Evolutionary conservation across 2,113 vertebrate species (phyloP).

Genomic region (Cebidichthys violaceus): DNA sequence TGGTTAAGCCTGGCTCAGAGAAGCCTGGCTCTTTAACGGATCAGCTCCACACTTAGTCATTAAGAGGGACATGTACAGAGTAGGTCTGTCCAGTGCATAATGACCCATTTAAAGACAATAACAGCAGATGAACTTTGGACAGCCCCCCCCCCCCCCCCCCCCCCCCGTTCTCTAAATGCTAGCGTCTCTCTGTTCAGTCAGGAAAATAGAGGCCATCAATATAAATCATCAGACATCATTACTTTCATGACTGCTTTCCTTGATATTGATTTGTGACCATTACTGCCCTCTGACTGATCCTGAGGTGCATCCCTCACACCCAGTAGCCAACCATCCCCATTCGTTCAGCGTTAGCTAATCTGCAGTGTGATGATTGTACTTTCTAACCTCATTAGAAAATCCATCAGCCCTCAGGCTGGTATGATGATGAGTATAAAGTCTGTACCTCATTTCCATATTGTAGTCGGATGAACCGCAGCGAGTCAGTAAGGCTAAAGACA

Average conservation of each 20-base stretch:
- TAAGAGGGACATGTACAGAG: constrained; percentile 17
- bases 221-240: constrained; percentile 34
- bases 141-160: background rate
- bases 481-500: background rate
- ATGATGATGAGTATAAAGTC: constrained; percentile 8
- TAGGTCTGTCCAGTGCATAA: constrained; percentile 16
- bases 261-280: constrained; percentile 61
- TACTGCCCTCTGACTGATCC: constrained; percentile 37
- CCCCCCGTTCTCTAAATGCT: constrained; percentile 1
- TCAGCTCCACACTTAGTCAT: constrained; percentile 26
- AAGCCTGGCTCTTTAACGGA: background rate
- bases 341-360: constrained; percentile 49
- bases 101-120: constrained; percentile 46
- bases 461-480: constrained; percentile 10
- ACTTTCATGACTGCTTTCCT: constrained; percentile 37
- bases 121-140: constrained; percentile 31
- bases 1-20: constrained; percentile 6
- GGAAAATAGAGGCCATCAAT: constrained; percentile 17
- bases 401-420: constrained; percentile 40
- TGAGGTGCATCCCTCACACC: constrained; percentile 19
- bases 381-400: constrained; percentile 56
- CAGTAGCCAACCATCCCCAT: constrained; percentile 34
- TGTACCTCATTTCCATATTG: constrained; percentile 33
- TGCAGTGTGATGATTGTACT: constrained; percentile 47
- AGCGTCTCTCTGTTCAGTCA: constrained; percentile 19